These are phyloP conservation scores for Puma concolor DNA, from an alignment of 2,113 vertebrate genomes.

Conservation along the genomic window DNA sequence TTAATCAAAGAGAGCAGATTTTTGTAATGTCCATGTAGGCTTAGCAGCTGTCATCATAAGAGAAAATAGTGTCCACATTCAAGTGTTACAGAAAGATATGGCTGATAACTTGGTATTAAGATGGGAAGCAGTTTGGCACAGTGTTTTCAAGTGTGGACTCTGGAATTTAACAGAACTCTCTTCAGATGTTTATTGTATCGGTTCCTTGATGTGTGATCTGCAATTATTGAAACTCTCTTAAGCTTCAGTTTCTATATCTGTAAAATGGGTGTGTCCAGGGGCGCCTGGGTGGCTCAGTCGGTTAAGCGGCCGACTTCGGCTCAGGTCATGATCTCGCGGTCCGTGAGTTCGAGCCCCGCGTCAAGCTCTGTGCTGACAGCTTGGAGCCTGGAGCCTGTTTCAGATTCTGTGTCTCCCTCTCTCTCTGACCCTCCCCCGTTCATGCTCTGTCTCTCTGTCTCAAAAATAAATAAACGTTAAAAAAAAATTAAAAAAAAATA, in stretches of 20 bases:
- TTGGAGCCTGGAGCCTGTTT: no score
- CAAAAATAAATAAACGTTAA: no score
- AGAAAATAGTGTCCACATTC: not conserved
- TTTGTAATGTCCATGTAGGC: not conserved
- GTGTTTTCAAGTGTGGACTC: not conserved
- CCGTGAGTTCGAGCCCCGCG: no score
- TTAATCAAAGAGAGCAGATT: constrained; percentile 29
- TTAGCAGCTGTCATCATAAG: not conserved
- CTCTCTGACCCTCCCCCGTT: no score
- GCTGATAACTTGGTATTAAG: not conserved
- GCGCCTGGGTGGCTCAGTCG: no score
- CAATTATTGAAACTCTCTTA: not conserved
- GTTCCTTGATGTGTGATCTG: not conserved
- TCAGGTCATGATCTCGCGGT: no score
- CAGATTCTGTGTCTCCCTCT: no score
- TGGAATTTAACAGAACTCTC: not conserved
- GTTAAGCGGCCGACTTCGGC: no score
- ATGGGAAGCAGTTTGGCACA: not conserved
- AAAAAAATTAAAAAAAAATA: no score
- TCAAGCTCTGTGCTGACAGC: no score
- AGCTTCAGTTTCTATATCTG: not conserved
- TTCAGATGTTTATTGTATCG: not conserved
- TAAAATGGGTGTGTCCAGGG: not conserved
- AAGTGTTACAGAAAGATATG: not conserved
- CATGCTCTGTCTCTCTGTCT: no score